These are phyloP conservation scores for Meloidogyne hapla DNA, from an alignment of 1,140 invertebrate species.

Conservation along the genomic window DNA sequence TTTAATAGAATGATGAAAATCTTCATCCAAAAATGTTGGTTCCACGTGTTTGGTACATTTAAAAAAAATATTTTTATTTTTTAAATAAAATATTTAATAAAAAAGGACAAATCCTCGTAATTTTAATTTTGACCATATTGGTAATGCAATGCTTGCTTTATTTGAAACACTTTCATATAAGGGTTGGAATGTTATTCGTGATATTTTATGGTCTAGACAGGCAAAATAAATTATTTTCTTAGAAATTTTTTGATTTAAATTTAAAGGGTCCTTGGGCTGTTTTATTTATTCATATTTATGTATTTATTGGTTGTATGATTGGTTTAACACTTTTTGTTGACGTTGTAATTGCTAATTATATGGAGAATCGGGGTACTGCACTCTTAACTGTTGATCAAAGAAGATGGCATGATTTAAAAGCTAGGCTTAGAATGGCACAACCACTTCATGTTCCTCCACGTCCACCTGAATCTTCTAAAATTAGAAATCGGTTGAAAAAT, in stretches of 20 bases:
- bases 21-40: constrained; percentile 91
- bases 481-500: constrained; percentile 73
- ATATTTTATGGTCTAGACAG: constrained; percentile 89
- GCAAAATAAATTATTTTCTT: constrained; percentile 74
- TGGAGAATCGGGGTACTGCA: constrained; percentile 99
- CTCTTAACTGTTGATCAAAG: constrained; percentile 96
- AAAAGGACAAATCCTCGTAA: constrained; percentile 58
- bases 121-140: constrained; percentile 87
- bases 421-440: constrained; percentile 85
- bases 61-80: constrained; percentile 13
- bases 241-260: not conserved
- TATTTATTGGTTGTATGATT: constrained; percentile 99
- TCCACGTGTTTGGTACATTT: constrained; percentile 87
- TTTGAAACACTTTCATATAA: constrained; percentile 99
- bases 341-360: constrained; percentile 99
- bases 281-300: constrained; percentile 97
- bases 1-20: constrained; percentile 69
- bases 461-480: constrained; percentile 70
- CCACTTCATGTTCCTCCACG: constrained; percentile 93
- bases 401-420: constrained; percentile 95
- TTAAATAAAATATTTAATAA: not conserved
- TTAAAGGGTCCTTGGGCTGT: constrained; percentile 67
- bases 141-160: constrained; percentile 93
- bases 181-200: constrained; percentile 97
- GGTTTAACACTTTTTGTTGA: constrained; percentile 91